phyloP scores from a whole-genome alignment of 2,797 vertebrate species.

The Choloepus didactylus region DNA sequence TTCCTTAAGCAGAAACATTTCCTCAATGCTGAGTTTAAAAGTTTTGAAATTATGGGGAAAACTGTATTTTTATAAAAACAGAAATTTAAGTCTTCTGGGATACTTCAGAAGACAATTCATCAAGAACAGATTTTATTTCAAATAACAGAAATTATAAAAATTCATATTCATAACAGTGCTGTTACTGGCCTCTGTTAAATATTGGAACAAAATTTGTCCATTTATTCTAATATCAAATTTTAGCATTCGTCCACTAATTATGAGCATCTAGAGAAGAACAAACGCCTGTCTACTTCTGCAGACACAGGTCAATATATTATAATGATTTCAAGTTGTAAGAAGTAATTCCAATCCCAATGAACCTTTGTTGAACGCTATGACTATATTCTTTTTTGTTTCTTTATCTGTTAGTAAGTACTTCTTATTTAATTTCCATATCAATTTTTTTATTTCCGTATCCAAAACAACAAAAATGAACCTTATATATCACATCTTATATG shows the following conservation, averaged over 20 bases:
- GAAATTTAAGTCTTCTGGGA: not conserved
- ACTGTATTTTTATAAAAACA: not conserved
- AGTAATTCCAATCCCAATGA: slow-evolving; percentile 78
- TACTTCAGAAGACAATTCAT: slow-evolving; percentile 23
- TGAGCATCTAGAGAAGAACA: slow-evolving; percentile 83
- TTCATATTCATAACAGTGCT: slow-evolving; percentile 69
- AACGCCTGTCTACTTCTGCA: slow-evolving; percentile 82
- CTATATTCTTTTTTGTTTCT: slow-evolving; percentile 74
- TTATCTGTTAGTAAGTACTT: slow-evolving; percentile 66
- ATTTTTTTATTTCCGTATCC: not conserved
- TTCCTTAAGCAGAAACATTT: slow-evolving; percentile 40
- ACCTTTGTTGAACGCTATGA: slow-evolving; percentile 69
- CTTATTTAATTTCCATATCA: slow-evolving; percentile 37
- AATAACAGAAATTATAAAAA: slow-evolving; percentile 77
- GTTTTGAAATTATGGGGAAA: not conserved
- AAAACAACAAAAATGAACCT: slow-evolving; percentile 52
- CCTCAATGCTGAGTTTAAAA: slow-evolving; percentile 4
- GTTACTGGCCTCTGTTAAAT: slow-evolving; percentile 68
- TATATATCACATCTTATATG: slow-evolving; percentile 51
- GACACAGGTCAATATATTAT: slow-evolving; percentile 79
- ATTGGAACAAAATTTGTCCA: slow-evolving; percentile 75
- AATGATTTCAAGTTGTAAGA: slow-evolving; percentile 85
- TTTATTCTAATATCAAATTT: slow-evolving; percentile 83
- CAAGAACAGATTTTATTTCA: slow-evolving; percentile 67
- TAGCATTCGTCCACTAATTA: slow-evolving; percentile 85